These are phyloP conservation scores for Thumatha senex DNA, from an alignment of 2,888 invertebrate species.

Conservation along the genomic window DNA sequence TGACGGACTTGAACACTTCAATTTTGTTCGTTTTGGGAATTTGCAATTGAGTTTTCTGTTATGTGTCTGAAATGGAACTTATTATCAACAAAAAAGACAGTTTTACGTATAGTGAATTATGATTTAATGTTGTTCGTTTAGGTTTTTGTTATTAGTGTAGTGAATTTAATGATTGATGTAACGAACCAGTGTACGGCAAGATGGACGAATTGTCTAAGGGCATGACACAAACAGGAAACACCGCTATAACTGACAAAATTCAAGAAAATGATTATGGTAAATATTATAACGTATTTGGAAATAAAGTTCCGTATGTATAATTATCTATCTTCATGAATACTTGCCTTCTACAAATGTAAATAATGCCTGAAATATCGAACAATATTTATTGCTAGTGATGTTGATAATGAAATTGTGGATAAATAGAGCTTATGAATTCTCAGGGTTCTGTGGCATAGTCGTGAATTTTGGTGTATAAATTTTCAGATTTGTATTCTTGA, in stretches of 20 bases:
- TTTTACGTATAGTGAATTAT: constrained; percentile 54
- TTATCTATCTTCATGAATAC: neutral
- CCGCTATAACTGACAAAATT: constrained; percentile 78
- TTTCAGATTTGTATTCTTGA: no score
- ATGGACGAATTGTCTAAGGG: constrained; percentile 84
- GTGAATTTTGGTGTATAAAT: no score
- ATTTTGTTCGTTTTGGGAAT: constrained; percentile 49
- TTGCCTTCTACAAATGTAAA: constrained; percentile 17
- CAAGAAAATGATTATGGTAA: constrained; percentile 76
- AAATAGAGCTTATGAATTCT: neutral
- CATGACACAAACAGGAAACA: constrained; percentile 83
- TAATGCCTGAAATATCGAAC: constrained; percentile 13
- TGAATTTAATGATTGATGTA: constrained; percentile 79
- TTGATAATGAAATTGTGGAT: neutral
- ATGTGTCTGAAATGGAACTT: constrained; percentile 70
- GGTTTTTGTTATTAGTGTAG: constrained; percentile 61
- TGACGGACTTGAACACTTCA: constrained; percentile 43
- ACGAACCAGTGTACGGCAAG: constrained; percentile 80
- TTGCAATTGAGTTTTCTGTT: constrained; percentile 55
- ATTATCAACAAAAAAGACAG: constrained; percentile 64
- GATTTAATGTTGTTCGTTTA: constrained; percentile 54
- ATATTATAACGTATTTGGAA: constrained; percentile 28
- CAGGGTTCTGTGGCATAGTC: no score
- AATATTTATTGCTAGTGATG: neutral
- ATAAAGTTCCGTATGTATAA: neutral